These are phyloP conservation scores for Halocynthia aurantium DNA, from an alignment of 23 tunicate species.

Conservation along the genomic window DNA sequence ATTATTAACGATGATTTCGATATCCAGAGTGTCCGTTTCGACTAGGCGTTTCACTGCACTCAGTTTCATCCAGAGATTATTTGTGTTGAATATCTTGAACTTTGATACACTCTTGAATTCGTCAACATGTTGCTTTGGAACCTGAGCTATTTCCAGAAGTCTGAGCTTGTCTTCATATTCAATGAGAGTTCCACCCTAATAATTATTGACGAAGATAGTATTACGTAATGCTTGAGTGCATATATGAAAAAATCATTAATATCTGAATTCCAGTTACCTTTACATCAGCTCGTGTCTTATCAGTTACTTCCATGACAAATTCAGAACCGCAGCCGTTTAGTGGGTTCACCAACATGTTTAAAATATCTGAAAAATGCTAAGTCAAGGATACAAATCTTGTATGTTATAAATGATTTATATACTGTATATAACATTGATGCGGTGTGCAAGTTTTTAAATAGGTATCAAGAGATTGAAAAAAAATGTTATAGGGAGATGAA, in stretches of 20 bases:
- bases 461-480: neutral
- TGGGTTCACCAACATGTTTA: conserved; percentile 80
- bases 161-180: conserved; percentile 80
- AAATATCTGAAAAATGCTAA: neutral
- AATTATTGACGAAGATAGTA: too few species aligned
- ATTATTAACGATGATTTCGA: conserved; percentile 91
- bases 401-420: too few species aligned
- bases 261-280: conserved; percentile 30
- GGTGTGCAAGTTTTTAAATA: neutral
- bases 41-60: conserved; percentile 42
- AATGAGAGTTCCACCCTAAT: conserved; percentile 78
- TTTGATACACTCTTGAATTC: conserved; percentile 94
- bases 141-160: conserved; percentile 95
- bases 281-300: conserved; percentile 96
- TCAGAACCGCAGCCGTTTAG: conserved; percentile 42
- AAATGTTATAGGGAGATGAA: neutral
- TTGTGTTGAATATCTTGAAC: conserved; percentile 98
- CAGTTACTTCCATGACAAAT: conserved; percentile 96
- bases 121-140: conserved; percentile 86
- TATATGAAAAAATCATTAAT: neutral
- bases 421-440: too few species aligned
- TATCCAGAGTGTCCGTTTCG: conserved; percentile 32
- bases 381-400: too few species aligned
- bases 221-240: neutral
- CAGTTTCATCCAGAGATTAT: conserved; percentile 89